Evolutionary conservation across 2,888 invertebrate species (phyloP).

Genomic region (Achlya flavicornis): DNA sequence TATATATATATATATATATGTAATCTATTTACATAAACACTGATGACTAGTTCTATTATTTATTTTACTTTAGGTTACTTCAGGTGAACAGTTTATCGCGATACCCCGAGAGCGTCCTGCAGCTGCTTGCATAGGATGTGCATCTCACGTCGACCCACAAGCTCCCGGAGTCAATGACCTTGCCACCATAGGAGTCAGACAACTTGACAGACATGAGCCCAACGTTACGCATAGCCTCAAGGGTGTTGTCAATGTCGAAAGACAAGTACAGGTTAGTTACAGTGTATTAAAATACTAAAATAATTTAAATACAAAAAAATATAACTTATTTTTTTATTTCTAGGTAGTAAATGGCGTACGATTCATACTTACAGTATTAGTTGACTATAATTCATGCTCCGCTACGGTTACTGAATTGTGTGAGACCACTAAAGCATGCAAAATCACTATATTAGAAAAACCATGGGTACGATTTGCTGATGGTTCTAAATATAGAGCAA

Average conservation of each 20-base stretch:
- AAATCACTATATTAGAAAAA: constrained; percentile 85
- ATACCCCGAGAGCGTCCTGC: constrained; percentile 58
- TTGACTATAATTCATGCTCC: constrained; percentile 77
- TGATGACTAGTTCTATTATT: background rate
- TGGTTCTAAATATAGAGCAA: constrained; percentile 84
- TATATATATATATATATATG: too few species aligned
- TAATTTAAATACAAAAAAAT: background rate
- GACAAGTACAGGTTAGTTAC: constrained; percentile 79
- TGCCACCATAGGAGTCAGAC: constrained; percentile 74
- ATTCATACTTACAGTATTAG: constrained; percentile 80
- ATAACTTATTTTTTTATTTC: constrained; percentile 29
- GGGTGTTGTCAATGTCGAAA: constrained; percentile 77
- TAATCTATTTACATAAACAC: background rate
- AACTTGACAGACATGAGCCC: constrained; percentile 68
- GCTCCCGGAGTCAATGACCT: constrained; percentile 79
- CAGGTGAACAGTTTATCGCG: constrained; percentile 81
- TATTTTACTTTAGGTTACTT: constrained; percentile 60
- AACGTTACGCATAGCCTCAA: constrained; percentile 65
- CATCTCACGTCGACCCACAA: constrained; percentile 75
- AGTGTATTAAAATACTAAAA: constrained; percentile 3
- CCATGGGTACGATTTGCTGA: constrained; percentile 85
- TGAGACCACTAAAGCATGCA: constrained; percentile 76
- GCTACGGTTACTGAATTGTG: constrained; percentile 51
- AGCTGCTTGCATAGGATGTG: constrained; percentile 79
- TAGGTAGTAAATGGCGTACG: constrained; percentile 85